Evolutionary conservation across 2,797 vertebrate species (phyloP), one percentile per base, ranked within the genome.

Genomic region (Ispidina picta): DNA sequence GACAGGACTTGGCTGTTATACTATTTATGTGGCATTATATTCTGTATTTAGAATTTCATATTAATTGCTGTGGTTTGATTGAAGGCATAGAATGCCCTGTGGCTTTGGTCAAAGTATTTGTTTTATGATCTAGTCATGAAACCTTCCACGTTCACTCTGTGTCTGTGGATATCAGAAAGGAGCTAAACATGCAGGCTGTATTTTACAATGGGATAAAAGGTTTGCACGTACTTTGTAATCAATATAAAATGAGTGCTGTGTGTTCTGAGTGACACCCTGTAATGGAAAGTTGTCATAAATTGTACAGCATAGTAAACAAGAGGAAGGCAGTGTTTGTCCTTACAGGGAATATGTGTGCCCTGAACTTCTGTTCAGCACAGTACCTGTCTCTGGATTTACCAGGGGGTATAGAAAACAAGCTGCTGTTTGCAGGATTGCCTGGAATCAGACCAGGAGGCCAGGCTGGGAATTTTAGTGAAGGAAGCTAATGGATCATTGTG

Each of bases 1-100:
- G 98, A 98, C 98, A 98, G 98, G 97, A 97, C 96, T 98, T 98
- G 97, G 97, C 98, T 98, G 97, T 98, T 98, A 94, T 79, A 94
- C 97, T 98, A 98, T 98, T 98, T 98, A 98, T 98, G 98, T 98
- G 98, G 97, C 97, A 97, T 98, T 98, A 97, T 98, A 98, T 97
- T 98, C 96, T 98, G 96, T 97, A 97, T 97, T 98, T 98, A 98
- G 97, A 98, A 98, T 98, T 98, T 97, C 96, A 97, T 98, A 98
- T 97, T 98, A 98, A 98, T 98, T 97, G 96, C 95, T 69, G 51
- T 96, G 92, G 78, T 97, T 98, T 98, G 97, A 97, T 96, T 97
- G 97, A 98, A 98, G 77, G 91, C 81, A 64, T 71, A 89, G 93
- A 97, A 96, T 90, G 96, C 92, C 87, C 94, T 91, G 68, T 79